Base-by-base conservation (phyloP, 2,888 invertebrate genomes). In the Chouioia cunea region DNA sequence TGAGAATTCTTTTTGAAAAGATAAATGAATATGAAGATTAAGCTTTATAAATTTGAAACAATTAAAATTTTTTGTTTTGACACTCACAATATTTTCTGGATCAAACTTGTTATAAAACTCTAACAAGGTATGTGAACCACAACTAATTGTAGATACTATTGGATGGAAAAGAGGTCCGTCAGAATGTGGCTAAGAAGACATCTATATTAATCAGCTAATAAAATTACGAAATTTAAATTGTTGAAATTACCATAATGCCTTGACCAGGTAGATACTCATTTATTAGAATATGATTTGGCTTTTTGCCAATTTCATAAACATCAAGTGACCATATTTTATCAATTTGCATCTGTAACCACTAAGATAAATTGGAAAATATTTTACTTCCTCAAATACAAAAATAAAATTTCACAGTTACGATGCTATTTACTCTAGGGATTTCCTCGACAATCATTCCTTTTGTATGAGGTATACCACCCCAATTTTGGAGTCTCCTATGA, bases 121-220 rank as follows among this genome's bases (percentile, higher is more conserved):
- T 54, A 99, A 88, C n/a, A 97, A 85, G 14, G 94, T 93, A 82
- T 97, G 95, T 0, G 97, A 95, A 0, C 97, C 97, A 77, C 97
- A 91, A 58, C 93, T 95, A 70, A 99, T 92, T 0, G 99, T 99
- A 18, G 96, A 93, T 66, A 99, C 94, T 15, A 93, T 93, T 0
- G 98, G 97, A 85, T 92, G 92, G 85, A 97, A 99, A 16, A 99
- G 87, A 0, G 96, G 94, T 0, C 99, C 99, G 87, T 99, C 99
- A 23, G 94, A 91, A 87, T 99, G 99, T 1, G 98, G 94, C 91
- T 91, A 68, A 65, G 71, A 62, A 66, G 50, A 23, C 52, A 48
- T 2, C 10, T n/a, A 46, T 23, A 23, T 36, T 36, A 3, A 36
- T 36, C 4, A 36, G 10, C 12, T 12, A 57, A 63, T 15, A 65